phyloP scores from a whole-genome alignment of 2,888 invertebrate genomes.

The Ichneumoninae sp. region DNA sequence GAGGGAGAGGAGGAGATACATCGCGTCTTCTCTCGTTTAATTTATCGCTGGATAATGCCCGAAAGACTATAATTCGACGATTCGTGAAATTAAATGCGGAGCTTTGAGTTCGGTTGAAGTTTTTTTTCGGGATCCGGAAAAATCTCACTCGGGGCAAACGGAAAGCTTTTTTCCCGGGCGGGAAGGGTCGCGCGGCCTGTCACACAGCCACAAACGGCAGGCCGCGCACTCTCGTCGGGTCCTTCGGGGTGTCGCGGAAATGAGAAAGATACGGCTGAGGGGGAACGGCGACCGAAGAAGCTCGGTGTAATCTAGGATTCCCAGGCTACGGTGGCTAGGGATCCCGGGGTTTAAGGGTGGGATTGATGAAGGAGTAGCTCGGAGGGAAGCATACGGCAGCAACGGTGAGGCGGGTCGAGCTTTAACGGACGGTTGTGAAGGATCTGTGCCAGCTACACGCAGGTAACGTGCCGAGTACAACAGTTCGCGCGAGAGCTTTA shows the following conservation, averaged over 20 bases:
- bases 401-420: conserved; percentile 41
- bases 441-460: conserved; percentile 50
- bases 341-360: conserved; percentile 61
- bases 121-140: neutral
- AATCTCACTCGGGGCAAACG: neutral
- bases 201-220: neutral
- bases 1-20: neutral
- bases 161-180: neutral
- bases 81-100: conserved; percentile 4
- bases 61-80: neutral
- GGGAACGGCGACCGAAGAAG: conserved; percentile 28
- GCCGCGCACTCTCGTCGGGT: neutral
- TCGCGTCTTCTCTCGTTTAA: neutral
- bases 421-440: conserved; percentile 53
- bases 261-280: conserved; percentile 9
- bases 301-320: conserved; percentile 60
- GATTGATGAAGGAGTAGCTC: conserved; percentile 58
- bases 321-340: conserved; percentile 38
- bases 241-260: neutral
- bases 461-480: conserved; percentile 39
- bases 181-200: neutral
- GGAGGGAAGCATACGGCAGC: conserved; percentile 18
- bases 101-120: conserved; percentile 19
- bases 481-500: conserved; percentile 34
- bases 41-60: neutral